Evolutionary conservation across 2,888 invertebrate genomes (phyloP).

Genomic region (Eretmocerus hayati): DNA sequence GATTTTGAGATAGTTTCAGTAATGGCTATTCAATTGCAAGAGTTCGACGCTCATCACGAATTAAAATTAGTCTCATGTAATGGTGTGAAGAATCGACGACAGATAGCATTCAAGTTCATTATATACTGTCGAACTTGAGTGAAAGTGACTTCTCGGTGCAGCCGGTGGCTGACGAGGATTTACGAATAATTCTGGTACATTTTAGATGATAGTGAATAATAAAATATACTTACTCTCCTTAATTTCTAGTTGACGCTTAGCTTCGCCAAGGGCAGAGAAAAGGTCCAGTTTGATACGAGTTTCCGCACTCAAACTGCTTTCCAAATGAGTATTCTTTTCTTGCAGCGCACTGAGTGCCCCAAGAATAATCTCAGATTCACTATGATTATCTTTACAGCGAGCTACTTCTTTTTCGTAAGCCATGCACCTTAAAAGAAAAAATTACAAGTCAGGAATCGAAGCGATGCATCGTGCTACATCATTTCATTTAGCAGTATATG

Average conservation of each 20-base stretch:
- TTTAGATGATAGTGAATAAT: neutral
- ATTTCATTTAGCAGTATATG: neutral
- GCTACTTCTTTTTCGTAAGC: conserved; percentile 38
- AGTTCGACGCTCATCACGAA: no score
- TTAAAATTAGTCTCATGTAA: no score
- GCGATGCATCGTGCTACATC: neutral
- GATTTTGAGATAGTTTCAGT: no score
- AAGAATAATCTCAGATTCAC: conserved; percentile 69
- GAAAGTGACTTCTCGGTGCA: no score
- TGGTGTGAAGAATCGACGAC: no score
- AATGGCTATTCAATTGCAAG: no score
- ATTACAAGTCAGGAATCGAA: neutral
- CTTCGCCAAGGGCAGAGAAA: conserved; percentile 93
- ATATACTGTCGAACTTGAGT: no score
- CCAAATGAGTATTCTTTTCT: conserved; percentile 86
- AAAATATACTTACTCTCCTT: conserved; percentile 63
- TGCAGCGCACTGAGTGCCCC: conserved; percentile 75
- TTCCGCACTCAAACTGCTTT: conserved; percentile 91
- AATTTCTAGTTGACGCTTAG: conserved; percentile 82
- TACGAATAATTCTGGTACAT: neutral
- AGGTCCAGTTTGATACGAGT: conserved; percentile 96
- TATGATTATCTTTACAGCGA: conserved; percentile 57
- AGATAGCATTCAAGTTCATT: no score
- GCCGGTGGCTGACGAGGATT: neutral
- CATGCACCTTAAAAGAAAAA: conserved; percentile 31